Conservation (phyloP, 2,113 vertebrate genomes). For the Sphaerodactylus townsendi region DNA sequence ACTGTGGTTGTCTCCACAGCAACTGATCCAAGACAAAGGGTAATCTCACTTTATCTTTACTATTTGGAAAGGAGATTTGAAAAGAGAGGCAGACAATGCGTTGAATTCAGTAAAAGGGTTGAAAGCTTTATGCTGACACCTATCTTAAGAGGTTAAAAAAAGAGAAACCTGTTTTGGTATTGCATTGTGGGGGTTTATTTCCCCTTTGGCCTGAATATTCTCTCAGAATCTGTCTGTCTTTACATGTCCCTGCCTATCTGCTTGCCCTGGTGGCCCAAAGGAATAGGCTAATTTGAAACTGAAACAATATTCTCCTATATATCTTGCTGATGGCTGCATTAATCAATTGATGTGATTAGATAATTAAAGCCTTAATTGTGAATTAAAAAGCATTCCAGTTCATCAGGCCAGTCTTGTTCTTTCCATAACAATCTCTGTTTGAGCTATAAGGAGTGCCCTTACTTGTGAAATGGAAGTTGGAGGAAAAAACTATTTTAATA, state of each 20-base stretch:
- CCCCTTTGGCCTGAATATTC: neutral
- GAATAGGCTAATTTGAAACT: neutral
- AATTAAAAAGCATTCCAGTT: neutral
- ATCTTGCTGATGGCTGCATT: neutral
- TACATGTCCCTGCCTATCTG: neutral
- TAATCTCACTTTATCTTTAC: conserved; percentile 67
- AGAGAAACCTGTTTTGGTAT: neutral
- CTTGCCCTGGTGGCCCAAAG: neutral
- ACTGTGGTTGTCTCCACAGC: conserved; percentile 92
- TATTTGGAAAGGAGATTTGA: neutral
- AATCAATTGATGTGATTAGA: conserved; percentile 8
- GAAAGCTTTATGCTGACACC: neutral
- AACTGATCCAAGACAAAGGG: conserved; percentile 86
- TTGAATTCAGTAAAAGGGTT: neutral
- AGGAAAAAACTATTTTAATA: neutral
- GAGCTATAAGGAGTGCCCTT: neutral
- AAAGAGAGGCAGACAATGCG: neutral
- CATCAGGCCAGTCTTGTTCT: neutral
- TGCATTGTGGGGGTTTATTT: neutral
- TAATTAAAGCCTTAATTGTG: neutral
- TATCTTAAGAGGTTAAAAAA: conserved; percentile 2
- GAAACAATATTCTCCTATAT: neutral
- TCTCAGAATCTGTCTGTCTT: neutral
- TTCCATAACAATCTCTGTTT: neutral
- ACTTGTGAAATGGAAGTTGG: neutral